Conservation (phyloP, 2,113 vertebrate species). For the Periophthalmus modestus region DNA sequence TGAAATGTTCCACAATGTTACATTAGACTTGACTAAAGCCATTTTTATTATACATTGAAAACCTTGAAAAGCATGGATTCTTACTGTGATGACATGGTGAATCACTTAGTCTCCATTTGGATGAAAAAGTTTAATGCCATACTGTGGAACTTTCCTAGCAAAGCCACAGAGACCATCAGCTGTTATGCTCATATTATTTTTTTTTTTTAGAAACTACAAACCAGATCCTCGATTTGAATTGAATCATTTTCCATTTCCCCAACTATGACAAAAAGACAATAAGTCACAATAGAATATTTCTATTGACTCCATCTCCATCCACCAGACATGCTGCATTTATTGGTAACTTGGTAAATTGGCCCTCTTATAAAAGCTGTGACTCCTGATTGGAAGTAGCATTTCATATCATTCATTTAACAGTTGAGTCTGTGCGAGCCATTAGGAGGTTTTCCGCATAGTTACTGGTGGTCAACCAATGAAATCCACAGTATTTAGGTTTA, state of each 20-base stretch:
- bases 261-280: background rate
- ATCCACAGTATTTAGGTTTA: background rate
- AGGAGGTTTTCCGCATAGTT: conserved; percentile 6
- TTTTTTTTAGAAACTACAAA: no score
- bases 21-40: no score
- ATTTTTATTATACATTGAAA: no score
- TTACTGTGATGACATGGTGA: no score
- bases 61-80: no score
- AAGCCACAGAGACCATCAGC: no score
- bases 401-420: background rate
- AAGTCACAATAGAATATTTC: background rate
- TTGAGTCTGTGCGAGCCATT: background rate
- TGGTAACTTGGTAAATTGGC: background rate
- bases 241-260: background rate
- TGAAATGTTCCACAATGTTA: no score
- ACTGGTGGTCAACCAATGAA: conserved; percentile 1
- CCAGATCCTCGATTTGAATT: no score
- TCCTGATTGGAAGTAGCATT: conserved; percentile 9
- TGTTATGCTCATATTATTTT: no score
- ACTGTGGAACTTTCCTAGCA: no score
- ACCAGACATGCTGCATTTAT: background rate
- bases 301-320: background rate
- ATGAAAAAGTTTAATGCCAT: no score
- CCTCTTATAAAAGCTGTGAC: background rate
- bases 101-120: no score